Conservation (phyloP, 2,797 vertebrate species). For the Pagetopsis macropterus region DNA sequence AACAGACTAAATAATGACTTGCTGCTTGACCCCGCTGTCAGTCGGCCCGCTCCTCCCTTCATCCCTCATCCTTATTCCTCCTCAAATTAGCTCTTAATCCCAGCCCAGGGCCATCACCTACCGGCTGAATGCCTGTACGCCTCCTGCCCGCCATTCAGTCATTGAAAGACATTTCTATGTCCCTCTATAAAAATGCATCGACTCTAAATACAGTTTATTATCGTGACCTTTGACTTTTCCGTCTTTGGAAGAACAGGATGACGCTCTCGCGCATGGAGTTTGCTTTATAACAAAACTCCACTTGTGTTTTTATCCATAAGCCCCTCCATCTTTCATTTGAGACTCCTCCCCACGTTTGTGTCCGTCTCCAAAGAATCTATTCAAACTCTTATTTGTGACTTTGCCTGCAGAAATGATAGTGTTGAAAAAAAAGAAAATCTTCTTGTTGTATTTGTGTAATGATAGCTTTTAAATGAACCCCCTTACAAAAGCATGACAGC, state of each 20-base stretch:
- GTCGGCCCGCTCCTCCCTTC: conserved; percentile 66
- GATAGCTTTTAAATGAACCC: conserved; percentile 93
- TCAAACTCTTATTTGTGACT: conserved; percentile 90
- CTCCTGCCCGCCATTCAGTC: conserved; percentile 63
- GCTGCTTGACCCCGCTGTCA: conserved; percentile 57
- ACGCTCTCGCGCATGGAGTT: conserved; percentile 69
- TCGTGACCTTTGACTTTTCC: conserved; percentile 77
- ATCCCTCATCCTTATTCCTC: conserved; percentile 65
- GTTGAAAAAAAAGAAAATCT: conserved; percentile 80
- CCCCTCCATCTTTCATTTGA: conserved; percentile 58
- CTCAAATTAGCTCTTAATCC: conserved; percentile 66
- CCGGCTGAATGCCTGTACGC: conserved; percentile 64
- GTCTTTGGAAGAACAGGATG: conserved; percentile 78
- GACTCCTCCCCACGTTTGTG: conserved; percentile 65
- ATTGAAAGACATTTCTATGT: conserved; percentile 65
- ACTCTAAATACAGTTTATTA: conserved; percentile 74
- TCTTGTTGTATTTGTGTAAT: conserved; percentile 96
- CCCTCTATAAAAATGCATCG: conserved; percentile 65
- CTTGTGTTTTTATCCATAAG: conserved; percentile 44
- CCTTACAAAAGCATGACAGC: conserved; percentile 96
- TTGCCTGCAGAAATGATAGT: conserved; percentile 91
- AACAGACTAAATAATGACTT: conserved; percentile 88
- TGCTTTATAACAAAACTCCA: conserved; percentile 67
- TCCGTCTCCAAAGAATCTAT: conserved; percentile 90
- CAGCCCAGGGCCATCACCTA: conserved; percentile 62